Evolutionary conservation across 1,140 invertebrate species (phyloP), one percentile per base, ranked within the genome.

Genomic region (Probaryconus sp.): DNA sequence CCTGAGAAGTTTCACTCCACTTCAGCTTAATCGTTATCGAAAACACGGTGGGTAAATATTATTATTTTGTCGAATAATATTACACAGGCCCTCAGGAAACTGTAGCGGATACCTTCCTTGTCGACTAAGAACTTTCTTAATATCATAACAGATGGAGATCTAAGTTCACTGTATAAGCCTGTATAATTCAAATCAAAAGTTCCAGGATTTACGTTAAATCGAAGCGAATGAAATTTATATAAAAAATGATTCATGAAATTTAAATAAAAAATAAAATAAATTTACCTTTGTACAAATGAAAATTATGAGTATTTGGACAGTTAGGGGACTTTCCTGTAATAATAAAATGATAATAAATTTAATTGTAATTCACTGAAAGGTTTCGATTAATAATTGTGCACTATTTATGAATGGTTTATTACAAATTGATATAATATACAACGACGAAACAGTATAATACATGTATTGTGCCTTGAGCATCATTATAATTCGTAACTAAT

Each of bases 371-470:
- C n/a, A n/a, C n/a, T n/a, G n/a, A n/a, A n/a, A n/a, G n/a, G n/a
- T n/a, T n/a, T n/a, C n/a, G n/a, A n/a, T n/a, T n/a, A n/a, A n/a
- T n/a, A n/a, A n/a, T n/a, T n/a, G n/a, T n/a, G n/a, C n/a, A n/a
- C n/a, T n/a, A n/a, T 40, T 31, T 74, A 68, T 43, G 17, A 61
- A 50, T 64, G 18, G 37, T 74, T 74, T 74, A 74, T 74, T 74
- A 68, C 50, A 68, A 68, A 68, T 50, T 42, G 37, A 33, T 58
- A 71, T 67, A 76, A 77, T 75, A 69, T 73, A 78, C 70, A 81
- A 74, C 63, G 51, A 77, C 38, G 45, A 69, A 77, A 77, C 63
- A 78, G 68, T 71, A 64, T 63, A 56, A 76, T 76, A 64, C 74
- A 76, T 64, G 28, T 77, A 77, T 53, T 30, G 40, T 63, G 51